Percentiles rank a stretch among this genome's conserved stretches.
Conservation (phyloP, 2,113 vertebrate species). For the Dolichallabes microphthalmus region DNA sequence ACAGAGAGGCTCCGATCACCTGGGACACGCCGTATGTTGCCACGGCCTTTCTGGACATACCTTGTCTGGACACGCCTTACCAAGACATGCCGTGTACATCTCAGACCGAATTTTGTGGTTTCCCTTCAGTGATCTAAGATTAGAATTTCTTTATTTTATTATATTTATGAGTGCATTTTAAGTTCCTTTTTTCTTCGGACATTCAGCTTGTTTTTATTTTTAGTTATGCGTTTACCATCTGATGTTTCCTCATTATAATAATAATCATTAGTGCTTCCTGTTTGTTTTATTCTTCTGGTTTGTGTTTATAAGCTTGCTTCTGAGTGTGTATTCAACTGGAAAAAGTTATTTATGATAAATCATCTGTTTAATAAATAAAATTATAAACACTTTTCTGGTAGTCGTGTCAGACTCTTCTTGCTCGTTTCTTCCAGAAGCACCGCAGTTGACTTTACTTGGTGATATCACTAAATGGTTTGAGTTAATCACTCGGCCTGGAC, state of each 20-base stretch:
- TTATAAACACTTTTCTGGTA: background rate
- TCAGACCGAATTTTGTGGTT: slow-evolving; percentile 36
- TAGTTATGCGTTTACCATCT: background rate
- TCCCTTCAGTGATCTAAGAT: slow-evolving; percentile 25
- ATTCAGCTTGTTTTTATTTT: background rate
- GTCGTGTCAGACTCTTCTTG: background rate
- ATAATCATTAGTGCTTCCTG: background rate
- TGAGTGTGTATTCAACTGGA: background rate
- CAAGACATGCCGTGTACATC: background rate
- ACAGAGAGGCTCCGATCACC: slow-evolving; percentile 24
- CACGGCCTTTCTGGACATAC: background rate
- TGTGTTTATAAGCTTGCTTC: background rate
- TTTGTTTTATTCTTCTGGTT: background rate
- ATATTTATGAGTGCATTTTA: background rate
- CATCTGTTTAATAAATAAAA: background rate
- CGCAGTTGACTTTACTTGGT: background rate
- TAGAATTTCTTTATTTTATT: background rate
- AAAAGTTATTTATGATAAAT: background rate
- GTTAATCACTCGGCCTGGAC: too few species aligned
- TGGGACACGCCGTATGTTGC: background rate
- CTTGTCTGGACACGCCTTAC: background rate
- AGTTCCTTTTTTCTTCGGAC: background rate
- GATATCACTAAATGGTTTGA: background rate
- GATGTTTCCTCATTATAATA: background rate
- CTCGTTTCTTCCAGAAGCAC: background rate